phyloP scores from a whole-genome alignment of 1,140 invertebrate genomes.

The Zaprionus vittiger region DNA sequence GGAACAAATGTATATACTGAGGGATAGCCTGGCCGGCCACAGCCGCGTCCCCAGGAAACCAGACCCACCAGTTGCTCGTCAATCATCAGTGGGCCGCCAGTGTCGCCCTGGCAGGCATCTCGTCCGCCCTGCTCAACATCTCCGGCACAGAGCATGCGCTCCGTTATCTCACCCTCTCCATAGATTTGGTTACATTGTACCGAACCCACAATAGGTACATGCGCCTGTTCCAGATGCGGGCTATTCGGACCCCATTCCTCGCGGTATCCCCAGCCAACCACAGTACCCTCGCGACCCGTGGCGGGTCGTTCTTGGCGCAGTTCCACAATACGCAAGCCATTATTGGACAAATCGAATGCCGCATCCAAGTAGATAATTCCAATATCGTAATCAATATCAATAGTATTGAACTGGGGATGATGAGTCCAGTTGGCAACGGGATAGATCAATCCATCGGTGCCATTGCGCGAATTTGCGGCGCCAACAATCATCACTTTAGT shows the following conservation, averaged over 20 bases:
- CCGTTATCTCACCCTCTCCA: slow-evolving; percentile 79
- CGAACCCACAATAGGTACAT: slow-evolving; percentile 83
- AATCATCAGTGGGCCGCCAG: slow-evolving; percentile 88
- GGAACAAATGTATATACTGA: slow-evolving; percentile 87
- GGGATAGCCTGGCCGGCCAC: slow-evolving; percentile 85
- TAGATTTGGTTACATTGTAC: slow-evolving; percentile 62
- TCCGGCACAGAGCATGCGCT: slow-evolving; percentile 87
- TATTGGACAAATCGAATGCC: slow-evolving; percentile 55
- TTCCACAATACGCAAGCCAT: slow-evolving; percentile 46
- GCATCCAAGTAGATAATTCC: slow-evolving; percentile 85
- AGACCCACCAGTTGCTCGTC: slow-evolving; percentile 86
- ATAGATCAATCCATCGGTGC: slow-evolving; percentile 80
- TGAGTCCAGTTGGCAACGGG: slow-evolving; percentile 81
- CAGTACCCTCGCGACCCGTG: slow-evolving; percentile 80
- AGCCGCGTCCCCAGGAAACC: slow-evolving; percentile 88
- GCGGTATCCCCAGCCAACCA: slow-evolving; percentile 86
- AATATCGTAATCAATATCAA: slow-evolving; percentile 86
- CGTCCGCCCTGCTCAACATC: slow-evolving; percentile 86
- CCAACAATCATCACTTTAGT: slow-evolving; percentile 60
- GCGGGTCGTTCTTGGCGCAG: slow-evolving; percentile 55
- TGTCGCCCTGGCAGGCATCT: slow-evolving; percentile 88
- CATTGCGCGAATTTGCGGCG: slow-evolving; percentile 67
- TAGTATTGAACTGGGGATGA: slow-evolving; percentile 84
- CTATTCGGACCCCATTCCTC: slow-evolving; percentile 84
- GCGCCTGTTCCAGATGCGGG: slow-evolving; percentile 84